Base-by-base conservation (phyloP, 2,113 vertebrate species). In the Numida meleagris region DNA sequence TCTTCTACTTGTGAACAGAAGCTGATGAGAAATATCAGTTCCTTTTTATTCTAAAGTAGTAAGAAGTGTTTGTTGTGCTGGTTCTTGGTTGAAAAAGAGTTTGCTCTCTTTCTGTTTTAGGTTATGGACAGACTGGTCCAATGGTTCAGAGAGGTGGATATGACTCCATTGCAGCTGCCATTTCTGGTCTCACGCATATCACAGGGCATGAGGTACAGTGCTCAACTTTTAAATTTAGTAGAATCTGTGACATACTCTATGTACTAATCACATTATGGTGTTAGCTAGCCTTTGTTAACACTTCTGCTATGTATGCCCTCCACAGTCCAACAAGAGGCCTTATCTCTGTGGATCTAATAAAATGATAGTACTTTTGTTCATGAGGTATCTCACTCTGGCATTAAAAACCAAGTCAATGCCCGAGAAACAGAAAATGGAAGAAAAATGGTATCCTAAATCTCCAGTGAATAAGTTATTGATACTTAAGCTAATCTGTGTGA, bases 171-270 rank as follows among this genome's bases (percentile, higher is more conserved):
- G 98, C 98, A 62, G 99, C 98, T n/a, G 99, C 99, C 18, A 89
- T 98, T 92, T 99, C 99, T 62, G 99, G 99, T 73, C 98, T 99
- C 95, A 98, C 99, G 98, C 98, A 99, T 94, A 99, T 99, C 95
- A 99, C 99, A 15, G 99, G 99, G 4, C 97, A 99, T 4, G 98
- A 99, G 99, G 99, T 99, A 98, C 24, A 65, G 73, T 81, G 75
- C 19, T 88, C 25, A 87, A 36, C 10, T 59, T 86, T 24, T 0
- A 59, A 17, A 51, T 74, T 50, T 50, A 51, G 36, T 31, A 43
- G 48, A 59, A 20, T 78, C 9, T 75, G 40, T 87, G 31, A 40
- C 61, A 63, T 63, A n/a, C 88, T 31, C 67, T 1, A 0, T 59
- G 2, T 31, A 15, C 45, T 77, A 46, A n/a, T 58, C 31, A n/a